A percentile compares a stretch with the other conserved stretches of the same genome.
Evolutionary conservation across 2,797 vertebrate genomes (phyloP).

Genomic region (Todus mexicanus): DNA sequence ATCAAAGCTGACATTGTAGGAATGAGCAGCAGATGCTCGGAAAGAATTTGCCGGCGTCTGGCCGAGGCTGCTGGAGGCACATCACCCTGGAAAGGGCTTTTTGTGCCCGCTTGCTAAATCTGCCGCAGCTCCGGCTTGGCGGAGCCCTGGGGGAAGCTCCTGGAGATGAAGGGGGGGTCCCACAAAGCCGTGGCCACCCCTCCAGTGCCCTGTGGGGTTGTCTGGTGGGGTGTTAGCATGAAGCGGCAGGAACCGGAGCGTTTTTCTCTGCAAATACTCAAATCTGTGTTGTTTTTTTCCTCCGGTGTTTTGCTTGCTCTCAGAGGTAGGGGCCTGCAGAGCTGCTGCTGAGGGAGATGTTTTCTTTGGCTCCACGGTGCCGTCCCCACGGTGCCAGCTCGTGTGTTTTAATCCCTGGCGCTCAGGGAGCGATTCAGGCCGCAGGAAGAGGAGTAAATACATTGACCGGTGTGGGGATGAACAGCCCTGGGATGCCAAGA

Average conservation of each 20-base stretch:
- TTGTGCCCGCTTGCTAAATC: constrained; percentile 54
- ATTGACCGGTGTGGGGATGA: neutral
- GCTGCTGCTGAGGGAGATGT: neutral
- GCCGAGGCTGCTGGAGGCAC: constrained; percentile 48
- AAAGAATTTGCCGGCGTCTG: constrained; percentile 84
- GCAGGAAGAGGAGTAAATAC: neutral
- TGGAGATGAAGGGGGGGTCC: neutral
- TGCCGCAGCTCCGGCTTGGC: neutral
- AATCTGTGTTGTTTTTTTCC: neutral
- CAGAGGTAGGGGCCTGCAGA: neutral
- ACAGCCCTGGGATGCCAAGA: neutral
- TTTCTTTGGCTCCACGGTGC: neutral
- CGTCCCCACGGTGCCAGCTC: neutral
- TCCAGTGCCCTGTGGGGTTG: accelerated
- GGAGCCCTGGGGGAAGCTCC: neutral
- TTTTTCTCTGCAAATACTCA: neutral
- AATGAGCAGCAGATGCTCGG: constrained; percentile 92
- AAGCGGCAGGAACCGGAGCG: neutral
- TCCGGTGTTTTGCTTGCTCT: neutral
- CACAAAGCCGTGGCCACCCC: neutral
- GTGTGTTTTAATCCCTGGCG: neutral
- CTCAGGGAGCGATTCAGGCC: neutral
- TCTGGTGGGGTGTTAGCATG: neutral
- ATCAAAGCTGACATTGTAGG: constrained; percentile 52
- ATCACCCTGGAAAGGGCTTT: constrained; percentile 59